Base-by-base conservation (phyloP, 2,113 vertebrate species). In the Pseudolaguvia tuberculata region DNA sequence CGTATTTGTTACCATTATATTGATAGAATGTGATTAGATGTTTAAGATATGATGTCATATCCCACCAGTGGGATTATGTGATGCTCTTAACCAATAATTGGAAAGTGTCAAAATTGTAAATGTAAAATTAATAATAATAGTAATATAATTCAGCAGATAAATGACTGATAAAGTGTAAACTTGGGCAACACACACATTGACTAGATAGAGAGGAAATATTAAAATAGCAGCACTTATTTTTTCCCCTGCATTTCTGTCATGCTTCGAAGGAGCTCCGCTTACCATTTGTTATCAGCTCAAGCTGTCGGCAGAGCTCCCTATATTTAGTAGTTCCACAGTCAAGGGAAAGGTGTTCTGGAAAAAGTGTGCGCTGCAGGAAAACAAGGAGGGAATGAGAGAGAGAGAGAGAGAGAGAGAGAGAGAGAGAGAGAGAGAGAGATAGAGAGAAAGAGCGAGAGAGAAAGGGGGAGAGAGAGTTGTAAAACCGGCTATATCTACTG, bases 281-380 rank as follows among this genome's bases (percentile, higher is more conserved):
- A 78, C 77, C 85, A 85, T 87, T 87, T 79, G 81, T 87, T 87
- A 83, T 85, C 79, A 74, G 85, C 83, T 80, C 23, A 75, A 77
- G 86, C 84, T 88, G 86, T 88, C 86, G 87, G 74, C 86, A 84
- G 81, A 82, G 84, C 80, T 78, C 79, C 59, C 89, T 91, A 91
- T 90, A 89, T 90, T 90, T 91, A 90, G 87, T 79, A 79, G 68
- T 70, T 58, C 66, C 48, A 42, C 81, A 86, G 85, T 86, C 85
- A 73, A 55, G 76, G 75, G 84, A 65, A 80, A 84, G 87, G 87
- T 89, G 85, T 85, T 86, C 85, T 85, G 62, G 83, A 83, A 83
- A 78, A 73, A 72, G 48, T 67, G 56, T 57, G 39, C 51, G 51
- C 66, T 61, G 66, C 23, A 71, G 48, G 5, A 35, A 42, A 69